Percentiles rank a stretch among this genome's conserved stretches.
phyloP scores from a whole-genome alignment of 2,113 vertebrate genomes.

The Clarias batrachus region DNA sequence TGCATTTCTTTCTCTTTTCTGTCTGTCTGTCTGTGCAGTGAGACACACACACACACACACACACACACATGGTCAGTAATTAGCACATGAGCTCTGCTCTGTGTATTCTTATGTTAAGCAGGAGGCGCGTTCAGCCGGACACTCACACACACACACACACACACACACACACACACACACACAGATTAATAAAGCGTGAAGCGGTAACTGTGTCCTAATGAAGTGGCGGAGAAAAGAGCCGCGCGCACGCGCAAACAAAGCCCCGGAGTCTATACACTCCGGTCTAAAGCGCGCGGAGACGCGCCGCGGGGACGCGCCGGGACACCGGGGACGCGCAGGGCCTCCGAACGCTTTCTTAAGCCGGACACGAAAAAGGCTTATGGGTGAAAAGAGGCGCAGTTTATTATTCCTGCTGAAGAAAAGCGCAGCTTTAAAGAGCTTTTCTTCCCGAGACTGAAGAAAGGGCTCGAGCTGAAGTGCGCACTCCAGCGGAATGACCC shows the following conservation, averaged over 20 bases:
- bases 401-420: conserved; percentile 81
- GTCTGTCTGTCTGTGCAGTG: conserved; percentile 64
- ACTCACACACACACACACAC: conserved; percentile 16
- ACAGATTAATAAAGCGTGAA: conserved; percentile 96
- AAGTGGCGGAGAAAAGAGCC: conserved; percentile 98
- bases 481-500: conserved; percentile 3
- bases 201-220: conserved; percentile 99
- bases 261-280: background rate
- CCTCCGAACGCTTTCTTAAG: conserved; percentile 82
- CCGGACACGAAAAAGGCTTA: conserved; percentile 92
- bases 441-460: background rate
- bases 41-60: conserved; percentile 86
- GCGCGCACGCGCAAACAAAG: conserved; percentile 95
- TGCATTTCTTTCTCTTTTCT: conserved; percentile 1
- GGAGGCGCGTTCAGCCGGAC: conserved; percentile 79
- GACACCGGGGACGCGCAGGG: background rate
- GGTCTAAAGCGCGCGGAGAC: background rate
- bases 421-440: conserved; percentile 67
- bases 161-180: conserved; percentile 39
- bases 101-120: conserved; percentile 91
- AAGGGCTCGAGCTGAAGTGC: conserved; percentile 11
- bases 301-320: background rate
- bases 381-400: conserved; percentile 83
- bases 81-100: conserved; percentile 89
- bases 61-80: conserved; percentile 94